Evolutionary conservation across 92 coral and sea anemone species (phyloP).

Genomic region (Muricea muricata): DNA sequence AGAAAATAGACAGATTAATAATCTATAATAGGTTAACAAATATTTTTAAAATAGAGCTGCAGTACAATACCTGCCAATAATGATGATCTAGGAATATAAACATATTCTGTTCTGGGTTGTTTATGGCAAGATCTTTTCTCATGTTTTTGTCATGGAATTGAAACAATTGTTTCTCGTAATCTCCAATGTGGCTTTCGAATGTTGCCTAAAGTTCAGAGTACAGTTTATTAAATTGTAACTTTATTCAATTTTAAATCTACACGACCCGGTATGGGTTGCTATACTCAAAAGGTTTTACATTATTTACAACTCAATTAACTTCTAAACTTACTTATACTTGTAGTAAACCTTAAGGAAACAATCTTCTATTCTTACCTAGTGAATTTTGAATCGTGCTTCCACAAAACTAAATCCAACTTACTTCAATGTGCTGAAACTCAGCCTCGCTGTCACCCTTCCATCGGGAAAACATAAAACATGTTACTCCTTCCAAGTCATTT

Average conservation of each 20-base stretch:
- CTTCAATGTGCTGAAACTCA: slow-evolving; percentile 83
- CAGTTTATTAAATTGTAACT: too few relatives aligned
- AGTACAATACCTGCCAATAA: slow-evolving; percentile 26
- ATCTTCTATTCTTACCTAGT: too few relatives aligned
- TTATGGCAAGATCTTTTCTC: slow-evolving; percentile 31
- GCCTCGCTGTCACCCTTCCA: slow-evolving; percentile 86
- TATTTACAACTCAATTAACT: too few relatives aligned
- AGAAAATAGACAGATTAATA: too few relatives aligned
- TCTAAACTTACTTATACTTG: too few relatives aligned
- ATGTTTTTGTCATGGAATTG: slow-evolving; percentile 35
- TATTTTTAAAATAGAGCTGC: background rate
- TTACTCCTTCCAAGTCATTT: slow-evolving; percentile 87
- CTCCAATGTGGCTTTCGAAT: slow-evolving; percentile 77
- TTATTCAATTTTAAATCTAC: too few relatives aligned
- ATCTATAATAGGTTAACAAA: too few relatives aligned
- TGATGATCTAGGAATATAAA: background rate
- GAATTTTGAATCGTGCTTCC: too few relatives aligned
- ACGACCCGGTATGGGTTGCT: too few relatives aligned
- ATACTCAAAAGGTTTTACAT: too few relatives aligned
- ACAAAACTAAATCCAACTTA: slow-evolving; percentile 5
- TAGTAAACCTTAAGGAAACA: too few relatives aligned
- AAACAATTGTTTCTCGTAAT: slow-evolving; percentile 87
- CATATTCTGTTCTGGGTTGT: slow-evolving; percentile 2
- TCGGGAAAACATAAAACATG: slow-evolving; percentile 88
- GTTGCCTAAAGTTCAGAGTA: slow-evolving; percentile 52